A percentile compares a stretch with the other conserved stretches of the same genome.
These are phyloP conservation scores for Oreochromis spilurus DNA, from an alignment of 2,113 vertebrate genomes.

Conservation along the genomic window DNA sequence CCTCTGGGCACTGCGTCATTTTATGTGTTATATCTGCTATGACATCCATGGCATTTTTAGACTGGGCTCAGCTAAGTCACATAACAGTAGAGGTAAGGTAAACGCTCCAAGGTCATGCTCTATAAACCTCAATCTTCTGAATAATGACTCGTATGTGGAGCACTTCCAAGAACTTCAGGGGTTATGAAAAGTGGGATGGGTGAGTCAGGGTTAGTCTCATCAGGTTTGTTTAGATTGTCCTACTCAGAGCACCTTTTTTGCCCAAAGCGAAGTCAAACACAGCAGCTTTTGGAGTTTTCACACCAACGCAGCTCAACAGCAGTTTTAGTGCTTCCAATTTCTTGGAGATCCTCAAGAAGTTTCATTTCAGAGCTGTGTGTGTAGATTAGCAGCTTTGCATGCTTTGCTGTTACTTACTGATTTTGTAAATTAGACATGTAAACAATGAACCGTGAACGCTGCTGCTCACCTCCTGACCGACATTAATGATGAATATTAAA, in stretches of 20 bases:
- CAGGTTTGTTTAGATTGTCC: neutral
- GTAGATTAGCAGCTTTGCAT: slow-evolving; percentile 18
- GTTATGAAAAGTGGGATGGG: neutral
- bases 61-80: neutral
- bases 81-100: neutral
- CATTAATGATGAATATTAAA: neutral
- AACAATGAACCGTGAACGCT: slow-evolving; percentile 12
- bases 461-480: neutral
- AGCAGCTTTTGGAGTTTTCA: neutral
- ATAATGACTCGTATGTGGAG: neutral
- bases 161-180: neutral
- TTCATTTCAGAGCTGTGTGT: neutral
- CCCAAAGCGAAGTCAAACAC: neutral
- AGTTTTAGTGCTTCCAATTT: neutral
- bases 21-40: neutral
- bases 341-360: neutral
- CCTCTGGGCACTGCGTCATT: neutral
- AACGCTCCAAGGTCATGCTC: slow-evolving; percentile 21
- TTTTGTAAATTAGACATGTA: slow-evolving; percentile 23
- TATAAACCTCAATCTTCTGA: slow-evolving; percentile 16
- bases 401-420: slow-evolving; percentile 20
- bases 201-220: neutral
- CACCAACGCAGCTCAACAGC: neutral
- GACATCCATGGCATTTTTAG: slow-evolving; percentile 8
- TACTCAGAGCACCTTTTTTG: neutral